A percentile compares a stretch with the other conserved stretches of the same genome.
phyloP scores from a whole-genome alignment of 2,888 invertebrate species.

The Phorcus lineatus region DNA sequence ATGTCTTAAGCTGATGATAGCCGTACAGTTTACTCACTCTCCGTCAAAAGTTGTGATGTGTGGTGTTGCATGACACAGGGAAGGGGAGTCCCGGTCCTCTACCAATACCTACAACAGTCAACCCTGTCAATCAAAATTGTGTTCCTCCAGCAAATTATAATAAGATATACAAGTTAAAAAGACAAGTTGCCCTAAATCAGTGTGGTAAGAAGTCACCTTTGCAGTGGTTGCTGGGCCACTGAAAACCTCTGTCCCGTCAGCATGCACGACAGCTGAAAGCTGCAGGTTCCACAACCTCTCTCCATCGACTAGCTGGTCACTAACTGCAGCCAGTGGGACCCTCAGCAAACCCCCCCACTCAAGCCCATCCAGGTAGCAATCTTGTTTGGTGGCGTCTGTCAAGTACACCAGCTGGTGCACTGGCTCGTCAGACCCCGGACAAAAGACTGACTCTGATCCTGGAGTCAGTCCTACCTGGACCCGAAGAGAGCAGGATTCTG shows the following conservation, averaged over 20 bases:
- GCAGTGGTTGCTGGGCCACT: conserved; percentile 30
- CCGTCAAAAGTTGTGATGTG: conserved; percentile 57
- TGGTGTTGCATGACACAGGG: conserved; percentile 46
- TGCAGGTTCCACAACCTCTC: conserved; percentile 34
- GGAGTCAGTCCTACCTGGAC: conserved; percentile 18
- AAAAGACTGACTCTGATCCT: conserved; percentile 19
- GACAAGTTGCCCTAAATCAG: neutral
- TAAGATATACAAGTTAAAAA: neutral
- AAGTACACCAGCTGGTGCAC: conserved; percentile 25
- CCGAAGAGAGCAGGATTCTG: conserved; percentile 30
- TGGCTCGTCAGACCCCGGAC: conserved; percentile 21
- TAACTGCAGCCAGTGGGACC: conserved; percentile 44
- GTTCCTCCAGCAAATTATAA: no score
- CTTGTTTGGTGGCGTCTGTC: neutral
- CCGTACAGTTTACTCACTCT: conserved; percentile 43
- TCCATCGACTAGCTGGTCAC: conserved; percentile 50
- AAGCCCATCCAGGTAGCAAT: neutral
- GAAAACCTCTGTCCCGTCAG: conserved; percentile 28
- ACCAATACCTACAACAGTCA: conserved; percentile 27
- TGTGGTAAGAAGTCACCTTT: neutral
- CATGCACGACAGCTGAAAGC: conserved; percentile 33
- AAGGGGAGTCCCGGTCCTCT: conserved; percentile 39
- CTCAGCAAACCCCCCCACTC: conserved; percentile 35
- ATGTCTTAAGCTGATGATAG: no score
- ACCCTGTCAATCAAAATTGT: neutral